Percentiles rank a stretch among this genome's conserved stretches.
These are phyloP conservation scores for Apodemus agrarius DNA, from an alignment of 2,797 vertebrate genomes.

Conservation along the genomic window DNA sequence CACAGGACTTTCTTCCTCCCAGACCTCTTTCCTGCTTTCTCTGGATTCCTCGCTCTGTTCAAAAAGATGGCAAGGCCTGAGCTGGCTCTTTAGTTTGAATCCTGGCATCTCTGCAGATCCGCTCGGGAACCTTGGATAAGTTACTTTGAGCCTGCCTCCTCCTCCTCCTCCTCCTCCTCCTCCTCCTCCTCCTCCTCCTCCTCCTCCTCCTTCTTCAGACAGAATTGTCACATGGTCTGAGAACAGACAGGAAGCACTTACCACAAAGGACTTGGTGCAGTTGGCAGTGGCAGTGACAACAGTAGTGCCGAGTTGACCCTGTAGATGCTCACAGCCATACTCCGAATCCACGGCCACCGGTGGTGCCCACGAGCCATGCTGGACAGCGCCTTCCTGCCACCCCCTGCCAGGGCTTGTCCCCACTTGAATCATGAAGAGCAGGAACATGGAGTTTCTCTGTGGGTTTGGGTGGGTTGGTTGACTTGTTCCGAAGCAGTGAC, in stretches of 20 bases:
- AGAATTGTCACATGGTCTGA: background rate
- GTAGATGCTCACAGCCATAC: background rate
- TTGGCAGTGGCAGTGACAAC: background rate
- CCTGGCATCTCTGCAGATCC: background rate
- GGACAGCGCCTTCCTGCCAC: background rate
- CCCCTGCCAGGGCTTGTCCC: background rate
- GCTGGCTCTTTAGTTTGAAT: background rate
- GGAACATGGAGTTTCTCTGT: background rate
- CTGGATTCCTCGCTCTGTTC: accelerated
- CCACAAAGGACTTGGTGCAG: background rate
- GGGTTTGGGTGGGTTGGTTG: background rate
- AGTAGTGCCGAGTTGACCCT: background rate
- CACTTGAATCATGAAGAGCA: slow-evolving; percentile 12
- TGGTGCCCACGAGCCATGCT: too few relatives aligned
- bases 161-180: too few relatives aligned
- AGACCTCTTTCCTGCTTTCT: background rate
- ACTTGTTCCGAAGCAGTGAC: background rate
- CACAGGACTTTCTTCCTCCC: background rate
- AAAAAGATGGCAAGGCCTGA: background rate
- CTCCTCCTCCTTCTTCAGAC: background rate
- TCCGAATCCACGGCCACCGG: too few relatives aligned
- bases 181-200: too few relatives aligned
- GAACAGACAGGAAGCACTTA: background rate
- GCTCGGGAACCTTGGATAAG: background rate
- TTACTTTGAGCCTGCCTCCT: background rate